Percentiles rank a stretch among this genome's conserved stretches.
These are phyloP conservation scores for Aphodius granarius DNA, from an alignment of 2,888 invertebrate genomes.

Conservation along the genomic window DNA sequence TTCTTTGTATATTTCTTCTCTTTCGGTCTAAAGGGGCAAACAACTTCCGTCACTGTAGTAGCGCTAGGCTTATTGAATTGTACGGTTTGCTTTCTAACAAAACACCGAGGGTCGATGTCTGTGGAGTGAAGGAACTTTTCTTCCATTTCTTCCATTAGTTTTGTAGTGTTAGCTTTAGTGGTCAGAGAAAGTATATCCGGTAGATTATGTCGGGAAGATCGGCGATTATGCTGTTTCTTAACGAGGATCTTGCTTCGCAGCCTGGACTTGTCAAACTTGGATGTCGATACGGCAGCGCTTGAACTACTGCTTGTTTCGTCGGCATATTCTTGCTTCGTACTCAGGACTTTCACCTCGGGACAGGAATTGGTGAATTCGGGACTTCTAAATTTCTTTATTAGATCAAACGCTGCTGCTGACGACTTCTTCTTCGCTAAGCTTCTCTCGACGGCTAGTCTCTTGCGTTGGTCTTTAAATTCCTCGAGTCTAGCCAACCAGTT, in stretches of 20 bases:
- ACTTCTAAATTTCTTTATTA: conserved; percentile 29
- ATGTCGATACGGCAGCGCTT: not conserved
- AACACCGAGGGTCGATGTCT: not conserved
- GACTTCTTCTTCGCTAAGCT: conserved; percentile 21
- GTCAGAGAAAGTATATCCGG: not conserved
- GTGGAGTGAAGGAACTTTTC: not conserved
- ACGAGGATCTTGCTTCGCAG: not conserved
- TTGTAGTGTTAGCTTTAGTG: not conserved
- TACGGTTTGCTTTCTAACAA: not conserved
- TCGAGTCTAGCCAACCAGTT: conserved; percentile 29
- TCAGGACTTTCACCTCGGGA: conserved; percentile 27
- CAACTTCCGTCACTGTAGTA: not conserved
- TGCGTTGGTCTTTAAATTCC: conserved; percentile 22
- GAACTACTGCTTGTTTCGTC: not conserved
- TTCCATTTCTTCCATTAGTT: not conserved
- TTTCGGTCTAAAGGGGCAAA: not conserved
- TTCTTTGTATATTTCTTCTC: not conserved
- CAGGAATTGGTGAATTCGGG: conserved; percentile 27
- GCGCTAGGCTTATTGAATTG: not conserved
- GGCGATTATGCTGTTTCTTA: not conserved
- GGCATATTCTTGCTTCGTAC: conserved; percentile 3
- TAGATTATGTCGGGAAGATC: not conserved
- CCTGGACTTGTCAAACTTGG: not conserved
- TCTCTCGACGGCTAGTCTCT: conserved; percentile 22
- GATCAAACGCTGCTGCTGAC: not conserved